These are phyloP conservation scores for Crambe crambe DNA, from an alignment of 37 sponge, comb jelly and placozoan genomes.

Conservation along the genomic window DNA sequence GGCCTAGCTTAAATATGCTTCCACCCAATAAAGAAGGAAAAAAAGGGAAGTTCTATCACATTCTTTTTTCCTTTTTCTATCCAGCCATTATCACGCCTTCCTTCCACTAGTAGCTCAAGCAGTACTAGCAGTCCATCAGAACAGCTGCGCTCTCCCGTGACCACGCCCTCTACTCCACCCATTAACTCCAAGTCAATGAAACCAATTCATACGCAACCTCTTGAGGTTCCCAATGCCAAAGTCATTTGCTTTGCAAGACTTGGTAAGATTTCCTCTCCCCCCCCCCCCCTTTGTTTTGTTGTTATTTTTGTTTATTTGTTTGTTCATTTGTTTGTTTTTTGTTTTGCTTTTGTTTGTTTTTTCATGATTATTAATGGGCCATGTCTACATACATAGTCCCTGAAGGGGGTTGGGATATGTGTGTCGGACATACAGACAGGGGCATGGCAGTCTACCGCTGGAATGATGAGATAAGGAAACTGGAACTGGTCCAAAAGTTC, in stretches of 20 bases:
- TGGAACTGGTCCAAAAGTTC: constrained; percentile 26
- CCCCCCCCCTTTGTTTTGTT: too few species aligned
- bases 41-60: background rate
- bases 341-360: too few species aligned
- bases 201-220: constrained; percentile 32
- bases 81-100: background rate
- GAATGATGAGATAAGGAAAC: constrained; percentile 10
- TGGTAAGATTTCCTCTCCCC: too few species aligned
- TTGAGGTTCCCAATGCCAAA: constrained; percentile 34
- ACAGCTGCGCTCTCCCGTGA: background rate
- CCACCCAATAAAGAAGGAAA: background rate
- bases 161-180: background rate
- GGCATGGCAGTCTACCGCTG: constrained; percentile 63
- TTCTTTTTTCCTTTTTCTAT: background rate
- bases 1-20: too few species aligned
- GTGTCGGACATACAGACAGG: constrained; percentile 79
- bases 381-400: background rate
- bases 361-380: too few species aligned
- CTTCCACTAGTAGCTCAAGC: background rate
- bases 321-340: too few species aligned
- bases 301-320: too few species aligned
- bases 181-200: constrained; percentile 8
- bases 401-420: constrained; percentile 35
- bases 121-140: background rate
- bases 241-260: constrained; percentile 30